Evolutionary conservation across 2,888 invertebrate species (phyloP), one percentile per base, ranked within the genome.

Genomic region (Polydrusus cervinus): DNA sequence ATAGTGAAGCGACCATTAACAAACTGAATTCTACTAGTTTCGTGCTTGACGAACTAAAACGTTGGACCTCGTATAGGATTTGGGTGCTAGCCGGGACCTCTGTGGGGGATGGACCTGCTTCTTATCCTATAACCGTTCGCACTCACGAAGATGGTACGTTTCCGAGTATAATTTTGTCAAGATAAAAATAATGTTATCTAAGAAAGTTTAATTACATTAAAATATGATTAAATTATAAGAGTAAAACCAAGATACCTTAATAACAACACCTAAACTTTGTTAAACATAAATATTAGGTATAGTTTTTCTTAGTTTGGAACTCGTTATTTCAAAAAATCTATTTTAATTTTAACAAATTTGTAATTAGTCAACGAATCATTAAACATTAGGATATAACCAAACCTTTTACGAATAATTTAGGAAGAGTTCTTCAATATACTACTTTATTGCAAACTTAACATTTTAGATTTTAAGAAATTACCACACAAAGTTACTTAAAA

Each of bases 141-240:
- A 98, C 98, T 81, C 95, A 96, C 87, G 98, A 98, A 94, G 98
- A 97, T 93, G 98, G 99, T 99, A 97, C 94, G 97, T 95, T 84
- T 82, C 78, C 43, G 64, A 64, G 34, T 64, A 62, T 62, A 62
- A 61, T 14, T 62, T 62, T 62, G 78, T 51, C 71, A 64, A 69
- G 10, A 45, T 8, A 20, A 47, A 45, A 47, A 60, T 51, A 49
- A 49, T 66, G 7, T 49, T 7, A 30, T 38, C 16, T 51, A 53
- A 30, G 10, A 47, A 49, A 45, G 65, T 13, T n/a, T 14, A 38
- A 65, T 14, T 43, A 38, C 43, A 53, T 13, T 47, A 16, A 18
- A 53, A 11, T 47, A 14, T 34, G n/a, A 14, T 34, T 53, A 16
- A 64, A 30, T 30, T 53, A 14, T 5, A 43, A 74, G 16, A 34